Evolutionary conservation across 2,113 vertebrate species (phyloP).

Genomic region (Panurus biarmicus): DNA sequence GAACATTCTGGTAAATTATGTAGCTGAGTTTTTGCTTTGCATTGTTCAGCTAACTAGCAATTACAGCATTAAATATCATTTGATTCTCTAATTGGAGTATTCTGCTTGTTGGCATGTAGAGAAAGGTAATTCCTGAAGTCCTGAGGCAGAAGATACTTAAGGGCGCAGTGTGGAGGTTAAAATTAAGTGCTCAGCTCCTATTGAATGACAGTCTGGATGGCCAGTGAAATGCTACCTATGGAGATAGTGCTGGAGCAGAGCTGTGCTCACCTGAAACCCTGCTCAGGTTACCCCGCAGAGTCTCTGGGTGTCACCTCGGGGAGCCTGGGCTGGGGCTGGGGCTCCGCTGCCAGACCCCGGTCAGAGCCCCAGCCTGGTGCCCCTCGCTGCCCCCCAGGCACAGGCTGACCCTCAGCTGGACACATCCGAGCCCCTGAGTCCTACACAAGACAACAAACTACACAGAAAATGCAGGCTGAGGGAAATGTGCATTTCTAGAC

Average conservation of each 20-base stretch:
- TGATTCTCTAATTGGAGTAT: neutral
- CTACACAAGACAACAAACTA: neutral
- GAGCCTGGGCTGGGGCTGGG: neutral
- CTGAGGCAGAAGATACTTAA: neutral
- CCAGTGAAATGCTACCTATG: neutral
- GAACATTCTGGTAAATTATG: neutral
- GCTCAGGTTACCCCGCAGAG: neutral
- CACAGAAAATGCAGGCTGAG: accelerated
- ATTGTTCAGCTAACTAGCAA: neutral
- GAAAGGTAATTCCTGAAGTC: neutral
- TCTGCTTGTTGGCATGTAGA: neutral
- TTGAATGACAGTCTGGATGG: neutral
- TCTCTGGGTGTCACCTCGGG: neutral
- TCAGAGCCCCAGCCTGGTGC: neutral
- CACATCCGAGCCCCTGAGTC: neutral
- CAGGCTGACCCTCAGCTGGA: neutral
- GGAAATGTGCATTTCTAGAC: neutral
- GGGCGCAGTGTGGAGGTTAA: neutral
- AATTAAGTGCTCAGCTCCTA: neutral
- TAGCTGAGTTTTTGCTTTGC: neutral
- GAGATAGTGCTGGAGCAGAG: neutral
- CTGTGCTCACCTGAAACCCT: neutral
- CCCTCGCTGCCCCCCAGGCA: neutral
- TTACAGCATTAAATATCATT: neutral
- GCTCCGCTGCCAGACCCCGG: neutral